Conservation (phyloP, 2,888 invertebrate genomes). For the Mactromeris polynyma region DNA sequence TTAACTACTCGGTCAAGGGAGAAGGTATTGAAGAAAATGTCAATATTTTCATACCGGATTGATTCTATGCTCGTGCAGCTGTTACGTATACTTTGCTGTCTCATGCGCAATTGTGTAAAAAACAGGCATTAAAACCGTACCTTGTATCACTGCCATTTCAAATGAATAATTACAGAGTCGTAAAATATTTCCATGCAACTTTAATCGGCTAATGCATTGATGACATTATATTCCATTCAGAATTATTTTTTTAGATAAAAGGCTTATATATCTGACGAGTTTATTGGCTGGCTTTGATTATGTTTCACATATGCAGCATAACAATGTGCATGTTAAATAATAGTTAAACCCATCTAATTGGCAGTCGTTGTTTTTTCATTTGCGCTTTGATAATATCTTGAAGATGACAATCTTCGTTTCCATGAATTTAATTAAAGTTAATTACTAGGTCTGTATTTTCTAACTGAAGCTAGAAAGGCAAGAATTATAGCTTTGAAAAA, state of each 20-base stretch:
- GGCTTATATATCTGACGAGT: background rate
- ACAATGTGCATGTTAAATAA: conserved; percentile 17
- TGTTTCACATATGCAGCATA: background rate
- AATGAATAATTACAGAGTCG: conserved; percentile 4
- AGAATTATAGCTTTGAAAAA: no score
- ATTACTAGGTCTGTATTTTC: background rate
- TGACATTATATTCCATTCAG: background rate
- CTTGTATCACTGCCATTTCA: background rate
- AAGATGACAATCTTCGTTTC: conserved; percentile 9
- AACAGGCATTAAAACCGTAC: background rate
- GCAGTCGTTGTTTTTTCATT: background rate
- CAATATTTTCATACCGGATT: no score
- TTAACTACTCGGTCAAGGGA: no score
- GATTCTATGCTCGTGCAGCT: no score
- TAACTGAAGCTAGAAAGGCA: background rate
- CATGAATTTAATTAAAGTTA: conserved; percentile 17
- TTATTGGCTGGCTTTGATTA: background rate
- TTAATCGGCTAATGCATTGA: conserved; percentile 7
- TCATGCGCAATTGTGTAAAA: background rate
- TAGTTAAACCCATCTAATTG: conserved; percentile 4
- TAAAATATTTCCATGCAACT: conserved; percentile 18
- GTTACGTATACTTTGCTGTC: background rate
- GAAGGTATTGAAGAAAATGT: no score
- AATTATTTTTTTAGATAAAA: background rate
- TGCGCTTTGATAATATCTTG: background rate